Evolutionary conservation across 2,888 invertebrate genomes (phyloP).

Genomic region (Sesia apiformis): DNA sequence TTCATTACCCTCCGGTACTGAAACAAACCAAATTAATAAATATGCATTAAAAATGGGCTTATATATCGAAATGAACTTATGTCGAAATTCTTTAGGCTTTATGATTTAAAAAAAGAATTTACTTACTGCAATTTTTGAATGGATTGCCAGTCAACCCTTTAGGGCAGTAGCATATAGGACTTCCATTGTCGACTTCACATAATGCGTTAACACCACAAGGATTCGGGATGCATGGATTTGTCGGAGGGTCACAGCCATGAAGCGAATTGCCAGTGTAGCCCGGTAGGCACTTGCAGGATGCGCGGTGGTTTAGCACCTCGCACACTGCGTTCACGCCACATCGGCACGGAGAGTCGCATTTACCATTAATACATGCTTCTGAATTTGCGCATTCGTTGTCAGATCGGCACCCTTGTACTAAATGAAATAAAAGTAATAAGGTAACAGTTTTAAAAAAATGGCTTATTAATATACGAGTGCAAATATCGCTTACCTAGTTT

Average conservation of each 20-base stretch:
- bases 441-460: not conserved
- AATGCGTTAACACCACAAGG: slow-evolving; percentile 91
- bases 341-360: slow-evolving; percentile 84
- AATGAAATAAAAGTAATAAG: slow-evolving; percentile 7
- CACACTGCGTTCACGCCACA: slow-evolving; percentile 89
- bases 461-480: not conserved
- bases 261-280: slow-evolving; percentile 88
- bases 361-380: slow-evolving; percentile 85
- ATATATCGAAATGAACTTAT: not conserved
- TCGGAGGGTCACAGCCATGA: slow-evolving; percentile 81
- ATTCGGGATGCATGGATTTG: slow-evolving; percentile 86
- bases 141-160: slow-evolving; percentile 94
- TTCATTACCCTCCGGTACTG: slow-evolving; percentile 91
- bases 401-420: slow-evolving; percentile 81
- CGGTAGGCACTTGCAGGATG: slow-evolving; percentile 86
- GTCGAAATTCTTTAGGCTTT: not conserved
- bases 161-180: slow-evolving; percentile 91
- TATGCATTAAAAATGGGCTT: not conserved
- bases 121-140: slow-evolving; percentile 92
- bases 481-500: not conserved
- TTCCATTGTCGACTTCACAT: slow-evolving; percentile 89
- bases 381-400: slow-evolving; percentile 82
- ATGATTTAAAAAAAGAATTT: slow-evolving; percentile 8
- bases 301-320: slow-evolving; percentile 85
- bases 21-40: slow-evolving; percentile 22